phyloP scores from a whole-genome alignment of 2,888 invertebrate genomes.

The Dolichopus griseipennis region DNA sequence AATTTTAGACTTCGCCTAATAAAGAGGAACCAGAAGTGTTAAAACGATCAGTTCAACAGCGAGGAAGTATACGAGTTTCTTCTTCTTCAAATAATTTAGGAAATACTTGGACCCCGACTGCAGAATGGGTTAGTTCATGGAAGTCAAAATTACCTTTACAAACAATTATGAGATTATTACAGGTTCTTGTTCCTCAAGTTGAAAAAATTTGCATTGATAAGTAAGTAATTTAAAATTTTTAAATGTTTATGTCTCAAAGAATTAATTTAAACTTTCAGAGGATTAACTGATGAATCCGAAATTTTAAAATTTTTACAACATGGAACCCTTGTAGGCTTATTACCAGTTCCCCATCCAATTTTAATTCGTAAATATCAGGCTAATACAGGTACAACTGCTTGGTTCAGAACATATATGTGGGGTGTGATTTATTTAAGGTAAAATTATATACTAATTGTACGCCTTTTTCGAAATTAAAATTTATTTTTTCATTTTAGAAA shows the following conservation, averaged over 20 bases:
- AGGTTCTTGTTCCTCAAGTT: conserved; percentile 98
- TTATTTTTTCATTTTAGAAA: conserved; percentile 57
- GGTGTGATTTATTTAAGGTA: conserved; percentile 95
- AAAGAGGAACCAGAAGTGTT: conserved; percentile 23
- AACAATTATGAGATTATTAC: conserved; percentile 96
- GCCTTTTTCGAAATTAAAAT: too few relatives aligned
- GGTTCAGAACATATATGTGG: conserved; percentile 99
- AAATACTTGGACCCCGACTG: conserved; percentile 71
- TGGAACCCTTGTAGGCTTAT: conserved; percentile 91
- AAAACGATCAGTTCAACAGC: conserved; percentile 44
- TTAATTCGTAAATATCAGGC: conserved; percentile 98
- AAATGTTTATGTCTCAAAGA: too few relatives aligned
- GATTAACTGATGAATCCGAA: conserved; percentile 97
- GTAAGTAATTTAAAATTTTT: conserved; percentile 46
- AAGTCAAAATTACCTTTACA: conserved; percentile 94
- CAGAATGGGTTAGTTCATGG: conserved; percentile 95
- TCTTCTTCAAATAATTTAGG: not conserved
- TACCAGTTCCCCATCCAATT: conserved; percentile 99
- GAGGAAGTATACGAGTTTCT: conserved; percentile 51
- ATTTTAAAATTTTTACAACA: conserved; percentile 98
- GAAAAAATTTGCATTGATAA: conserved; percentile 99
- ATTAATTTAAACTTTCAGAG: conserved; percentile 54
- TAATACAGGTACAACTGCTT: conserved; percentile 95
- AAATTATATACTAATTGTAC: conserved; percentile 22
- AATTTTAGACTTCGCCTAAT: not conserved